Base-by-base conservation (phyloP, 2,888 invertebrate species). In the Patella depressa region DNA sequence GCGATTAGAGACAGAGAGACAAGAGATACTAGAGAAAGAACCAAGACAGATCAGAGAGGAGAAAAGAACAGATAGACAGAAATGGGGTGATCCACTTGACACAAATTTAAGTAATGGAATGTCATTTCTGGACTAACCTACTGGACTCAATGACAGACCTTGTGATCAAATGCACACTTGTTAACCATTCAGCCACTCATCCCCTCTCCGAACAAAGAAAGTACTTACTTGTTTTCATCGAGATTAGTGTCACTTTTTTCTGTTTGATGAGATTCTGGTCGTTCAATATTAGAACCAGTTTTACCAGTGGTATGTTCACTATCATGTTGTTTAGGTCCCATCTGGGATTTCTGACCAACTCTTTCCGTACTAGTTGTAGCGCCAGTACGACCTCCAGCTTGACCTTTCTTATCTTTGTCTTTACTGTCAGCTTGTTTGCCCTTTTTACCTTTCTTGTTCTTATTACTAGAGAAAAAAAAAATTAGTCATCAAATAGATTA, bases 181-280 rank as follows among this genome's bases (percentile, higher is more conserved):
- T 34, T 3, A 34, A 34, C 34, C 34, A 34, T 34, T 34, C 34
- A 4, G 34, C 7, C 45, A 9, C 45, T 0, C 45, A 7, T 9
- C 45, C 24, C 19, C n/a, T 0, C 24, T 54, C 29, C 29, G 29
- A 72, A 29, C 55, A 24, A 53, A 14, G 12, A 54, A 0, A 4
- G 5, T 54, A 83, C 82, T 80, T 79, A 86, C 86, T 85, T 86
- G 57, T 82, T 85, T 53, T 83, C 84, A 59, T 87, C 87, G 1
- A 79, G 24, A 4, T 73, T 77, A n/a, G 79, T 80, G 76, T 89
- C 89, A 82, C 88, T 89, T 78, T 87, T 89, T 78, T 89, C 90
- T 7, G 90, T 91, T 72, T 85, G 84, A 81, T 90, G 89, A n/a
- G 90, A 90, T 76, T 90, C 91, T 7, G 91, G 90, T 29, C 91